phyloP scores from a whole-genome alignment of 2,888 invertebrate species.

The Orchestes rusci region DNA sequence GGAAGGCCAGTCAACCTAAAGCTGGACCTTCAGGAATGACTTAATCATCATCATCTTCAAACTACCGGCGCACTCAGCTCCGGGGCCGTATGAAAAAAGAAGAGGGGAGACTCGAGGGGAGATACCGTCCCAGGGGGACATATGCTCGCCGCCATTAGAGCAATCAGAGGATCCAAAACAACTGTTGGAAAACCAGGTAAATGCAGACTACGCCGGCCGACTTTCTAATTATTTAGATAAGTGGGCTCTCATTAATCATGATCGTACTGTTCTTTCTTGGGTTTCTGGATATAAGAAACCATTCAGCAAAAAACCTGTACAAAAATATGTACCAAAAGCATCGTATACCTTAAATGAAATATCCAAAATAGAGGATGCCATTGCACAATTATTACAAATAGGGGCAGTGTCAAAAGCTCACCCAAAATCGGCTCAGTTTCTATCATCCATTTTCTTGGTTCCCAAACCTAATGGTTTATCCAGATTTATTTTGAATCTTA shows the following conservation, averaged over 20 bases:
- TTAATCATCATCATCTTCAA: constrained; percentile 12
- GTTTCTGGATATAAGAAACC: background rate
- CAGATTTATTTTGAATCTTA: constrained; percentile 4
- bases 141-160: constrained; percentile 5
- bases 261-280: background rate
- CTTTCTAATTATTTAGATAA: constrained; percentile 2
- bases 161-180: constrained; percentile 1
- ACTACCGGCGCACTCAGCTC: constrained; percentile 10
- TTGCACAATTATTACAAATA: background rate
- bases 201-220: constrained; percentile 8
- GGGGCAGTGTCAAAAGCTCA: background rate
- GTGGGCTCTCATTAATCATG: background rate
- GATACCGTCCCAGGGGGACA: background rate
- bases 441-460: constrained; percentile 8
- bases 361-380: background rate
- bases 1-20: too few species aligned
- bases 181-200: constrained; percentile 5
- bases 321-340: constrained; percentile 5
- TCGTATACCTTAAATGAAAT: background rate
- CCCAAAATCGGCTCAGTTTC: background rate
- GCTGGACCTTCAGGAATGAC: too few species aligned
- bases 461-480: constrained; percentile 6
- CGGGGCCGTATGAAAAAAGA: constrained; percentile 10
- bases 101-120: constrained; percentile 17
- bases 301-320: background rate